Evolutionary conservation across 2,113 vertebrate genomes (phyloP).

Genomic region (Pontoporia blainvillei): DNA sequence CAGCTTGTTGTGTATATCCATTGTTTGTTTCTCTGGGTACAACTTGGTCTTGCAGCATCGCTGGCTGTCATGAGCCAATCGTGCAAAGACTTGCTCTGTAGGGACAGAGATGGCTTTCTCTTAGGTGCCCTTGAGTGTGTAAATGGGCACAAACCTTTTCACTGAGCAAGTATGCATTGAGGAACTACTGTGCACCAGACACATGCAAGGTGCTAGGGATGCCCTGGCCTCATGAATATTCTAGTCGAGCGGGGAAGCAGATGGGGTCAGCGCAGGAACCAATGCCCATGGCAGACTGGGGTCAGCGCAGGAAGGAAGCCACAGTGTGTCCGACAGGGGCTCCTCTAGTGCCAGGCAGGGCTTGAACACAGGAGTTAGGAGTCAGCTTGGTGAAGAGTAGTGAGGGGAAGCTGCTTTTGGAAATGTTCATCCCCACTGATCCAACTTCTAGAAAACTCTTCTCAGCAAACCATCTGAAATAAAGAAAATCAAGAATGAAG

Average conservation of each 20-base stretch:
- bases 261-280: not conserved
- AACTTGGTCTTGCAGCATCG: not conserved
- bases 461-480: not conserved
- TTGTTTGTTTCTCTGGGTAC: not conserved
- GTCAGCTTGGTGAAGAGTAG: not conserved
- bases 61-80: fast-evolving
- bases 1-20: fast-evolving
- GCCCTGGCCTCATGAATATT: not conserved
- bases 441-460: not conserved
- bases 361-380: not conserved
- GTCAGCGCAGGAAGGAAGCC: not conserved
- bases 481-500: not conserved
- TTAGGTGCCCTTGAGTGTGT: not conserved
- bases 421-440: not conserved
- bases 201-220: too few species aligned
- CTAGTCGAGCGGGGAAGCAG: not conserved
- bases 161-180: too few species aligned
- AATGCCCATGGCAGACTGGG: not conserved
- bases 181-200: not conserved
- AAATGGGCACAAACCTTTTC: not conserved
- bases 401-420: not conserved
- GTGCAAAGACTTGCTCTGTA: not conserved
- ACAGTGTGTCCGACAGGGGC: not conserved
- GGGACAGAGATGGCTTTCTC: fast-evolving
- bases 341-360: not conserved